These are phyloP conservation scores for Puntigrus tetrazona DNA, from an alignment of 2,113 vertebrate species.

Conservation along the genomic window DNA sequence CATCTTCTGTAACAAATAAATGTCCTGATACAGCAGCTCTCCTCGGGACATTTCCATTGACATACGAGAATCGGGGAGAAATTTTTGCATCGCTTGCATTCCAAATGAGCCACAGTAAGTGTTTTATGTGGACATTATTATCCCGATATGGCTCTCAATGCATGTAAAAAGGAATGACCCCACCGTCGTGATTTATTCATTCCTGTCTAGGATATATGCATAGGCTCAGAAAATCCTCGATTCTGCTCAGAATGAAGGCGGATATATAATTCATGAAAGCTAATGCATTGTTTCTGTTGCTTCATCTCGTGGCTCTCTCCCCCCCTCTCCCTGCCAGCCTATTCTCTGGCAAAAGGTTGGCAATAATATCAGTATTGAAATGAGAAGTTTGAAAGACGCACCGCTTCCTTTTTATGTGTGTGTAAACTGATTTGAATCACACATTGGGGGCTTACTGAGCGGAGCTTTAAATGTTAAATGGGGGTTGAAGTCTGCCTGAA, in stretches of 20 bases:
- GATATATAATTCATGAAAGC: constrained; percentile 79
- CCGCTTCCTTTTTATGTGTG: constrained; percentile 70
- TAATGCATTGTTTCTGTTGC: constrained; percentile 81
- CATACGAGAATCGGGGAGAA: constrained; percentile 60
- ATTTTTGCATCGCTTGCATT: constrained; percentile 52
- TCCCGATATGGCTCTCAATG: constrained; percentile 63
- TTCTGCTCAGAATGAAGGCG: constrained; percentile 64
- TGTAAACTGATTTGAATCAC: constrained; percentile 82
- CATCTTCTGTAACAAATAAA: constrained; percentile 38
- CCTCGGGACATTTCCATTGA: constrained; percentile 34
- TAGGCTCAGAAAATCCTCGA: constrained; percentile 64
- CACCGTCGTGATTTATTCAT: constrained; percentile 71
- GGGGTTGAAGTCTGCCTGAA: constrained; percentile 86
- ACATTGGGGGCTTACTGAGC: constrained; percentile 80
- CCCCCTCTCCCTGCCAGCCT: constrained; percentile 48
- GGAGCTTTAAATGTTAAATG: constrained; percentile 86
- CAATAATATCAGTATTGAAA: constrained; percentile 79
- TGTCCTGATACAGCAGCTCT: constrained; percentile 43
- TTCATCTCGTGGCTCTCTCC: constrained; percentile 70
- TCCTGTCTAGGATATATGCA: constrained; percentile 69
- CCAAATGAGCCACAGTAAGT: constrained; percentile 62
- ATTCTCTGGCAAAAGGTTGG: constrained; percentile 75
- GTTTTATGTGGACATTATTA: constrained; percentile 73
- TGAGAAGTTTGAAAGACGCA: constrained; percentile 80
- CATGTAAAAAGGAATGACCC: constrained; percentile 67